Base-by-base conservation (phyloP, 2,888 invertebrate species). In the Drosophila imparisetae region DNA sequence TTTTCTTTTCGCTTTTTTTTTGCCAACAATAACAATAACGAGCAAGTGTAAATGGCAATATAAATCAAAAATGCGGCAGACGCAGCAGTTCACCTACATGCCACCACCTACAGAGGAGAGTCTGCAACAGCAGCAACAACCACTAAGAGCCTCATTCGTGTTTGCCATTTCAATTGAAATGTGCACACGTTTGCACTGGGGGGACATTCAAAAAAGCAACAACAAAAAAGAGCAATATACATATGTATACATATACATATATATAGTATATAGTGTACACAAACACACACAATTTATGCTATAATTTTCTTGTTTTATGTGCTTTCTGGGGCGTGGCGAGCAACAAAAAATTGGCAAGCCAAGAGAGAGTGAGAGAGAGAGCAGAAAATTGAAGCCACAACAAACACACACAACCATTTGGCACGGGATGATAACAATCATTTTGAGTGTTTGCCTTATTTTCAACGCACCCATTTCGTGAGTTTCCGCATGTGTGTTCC, bases 121-220 rank as follows among this genome's bases (percentile, higher is more conserved):
- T 64, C 52, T 70, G 62, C 65, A 70, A 18, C 72, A 67, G 32
- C 62, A 57, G 27, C 57, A 66, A 29, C 50, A 69, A 32, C 36
- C 63, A 65, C 72, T 71, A 66, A 58, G 66, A 60, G 80, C 75
- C 83, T 78, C 83, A 75, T 78, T 81, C 84, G 89, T 86, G 89
- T 83, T 86, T 75, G 84, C 84, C 86, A 89, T 85, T 87, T 81
- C 90, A 87, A 89, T 86, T 89, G 83, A 87, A 86, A 86, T 84
- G 82, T 82, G 88, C 76, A 69, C 88, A 86, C 84, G 88, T 88
- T 86, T 80, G 72, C 88, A 77, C 76, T 54, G 59, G 45, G 72
- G 66, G 57, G 50, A 62, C 67, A 80, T 52, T 53, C 60, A 49
- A 68, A 61, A 64, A 52, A 65, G 18, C 15, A 5, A 38, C n/a